Evolutionary conservation across 2,797 vertebrate species (phyloP).

Genomic region (Epinephelus awoara): DNA sequence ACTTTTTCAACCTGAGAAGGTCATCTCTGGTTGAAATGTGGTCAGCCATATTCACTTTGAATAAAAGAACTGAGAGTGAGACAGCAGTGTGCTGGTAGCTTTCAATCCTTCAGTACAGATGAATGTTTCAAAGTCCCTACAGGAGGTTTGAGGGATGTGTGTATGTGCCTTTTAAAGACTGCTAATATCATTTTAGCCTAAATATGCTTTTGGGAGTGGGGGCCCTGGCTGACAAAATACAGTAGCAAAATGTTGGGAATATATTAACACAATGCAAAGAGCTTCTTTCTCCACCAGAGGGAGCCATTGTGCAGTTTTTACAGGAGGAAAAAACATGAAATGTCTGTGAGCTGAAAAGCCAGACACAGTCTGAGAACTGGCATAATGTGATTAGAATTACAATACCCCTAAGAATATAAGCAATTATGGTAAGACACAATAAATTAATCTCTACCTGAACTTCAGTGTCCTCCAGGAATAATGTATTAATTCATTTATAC

Average conservation of each 20-base stretch:
- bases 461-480: conserved; percentile 8
- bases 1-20: not conserved
- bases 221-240: not conserved
- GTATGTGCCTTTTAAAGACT: not conserved
- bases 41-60: not conserved
- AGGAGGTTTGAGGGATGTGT: not conserved
- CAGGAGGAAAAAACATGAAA: not conserved
- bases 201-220: not conserved
- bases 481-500: not conserved
- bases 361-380: not conserved
- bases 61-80: conserved; percentile 8
- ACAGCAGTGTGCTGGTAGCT: not conserved
- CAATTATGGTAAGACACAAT: not conserved
- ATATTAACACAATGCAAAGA: conserved; percentile 1
- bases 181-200: not conserved
- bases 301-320: conserved; percentile 37
- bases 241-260: not conserved
- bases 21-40: not conserved
- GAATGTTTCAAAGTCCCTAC: not conserved
- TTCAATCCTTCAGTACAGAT: not conserved
- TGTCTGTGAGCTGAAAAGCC: not conserved
- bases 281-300: conserved; percentile 62
- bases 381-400: not conserved
- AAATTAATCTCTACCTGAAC: not conserved
- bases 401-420: not conserved